Evolutionary conservation across 2,888 invertebrate species (phyloP).

Genomic region (Empis livida): DNA sequence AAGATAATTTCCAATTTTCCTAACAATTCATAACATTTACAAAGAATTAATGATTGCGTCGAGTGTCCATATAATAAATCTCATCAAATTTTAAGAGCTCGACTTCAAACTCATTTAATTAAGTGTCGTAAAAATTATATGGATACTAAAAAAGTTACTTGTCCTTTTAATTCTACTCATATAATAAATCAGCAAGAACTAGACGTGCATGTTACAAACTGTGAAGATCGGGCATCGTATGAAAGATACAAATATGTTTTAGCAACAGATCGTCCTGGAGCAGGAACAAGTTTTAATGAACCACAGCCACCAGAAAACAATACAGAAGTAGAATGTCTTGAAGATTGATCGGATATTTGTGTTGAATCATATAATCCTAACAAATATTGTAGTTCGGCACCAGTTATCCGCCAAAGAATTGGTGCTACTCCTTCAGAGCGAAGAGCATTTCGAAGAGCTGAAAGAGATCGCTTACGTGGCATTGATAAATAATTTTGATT

Average conservation of each 20-base stretch:
- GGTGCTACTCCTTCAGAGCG: constrained; percentile 4
- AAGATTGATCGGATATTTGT: constrained; percentile 8
- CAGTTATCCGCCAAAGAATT: background rate
- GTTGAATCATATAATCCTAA: constrained; percentile 5
- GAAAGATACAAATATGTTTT: constrained; percentile 5
- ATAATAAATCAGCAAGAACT: constrained; percentile 14
- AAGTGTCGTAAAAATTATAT: constrained; percentile 15
- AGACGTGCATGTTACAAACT: constrained; percentile 11
- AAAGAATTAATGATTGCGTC: background rate
- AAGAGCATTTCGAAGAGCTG: constrained; percentile 1
- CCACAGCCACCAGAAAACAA: background rate
- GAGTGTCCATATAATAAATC: background rate
- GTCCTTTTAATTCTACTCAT: constrained; percentile 17
- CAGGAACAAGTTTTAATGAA: too few relatives aligned
- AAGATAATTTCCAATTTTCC: too few relatives aligned
- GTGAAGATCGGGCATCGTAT: constrained; percentile 3
- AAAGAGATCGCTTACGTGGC: background rate
- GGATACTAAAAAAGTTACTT: constrained; percentile 9
- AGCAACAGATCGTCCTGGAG: background rate
- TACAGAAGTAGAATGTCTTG: background rate
- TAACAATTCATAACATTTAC: too few relatives aligned
- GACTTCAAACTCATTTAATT: constrained; percentile 16
- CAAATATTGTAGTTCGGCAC: background rate
- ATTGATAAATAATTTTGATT: too few relatives aligned
- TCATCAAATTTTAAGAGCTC: constrained; percentile 12